A percentile compares a stretch with the other conserved stretches of the same genome.
phyloP scores from a whole-genome alignment of 2,113 vertebrate genomes.

The Coturnix japonica region DNA sequence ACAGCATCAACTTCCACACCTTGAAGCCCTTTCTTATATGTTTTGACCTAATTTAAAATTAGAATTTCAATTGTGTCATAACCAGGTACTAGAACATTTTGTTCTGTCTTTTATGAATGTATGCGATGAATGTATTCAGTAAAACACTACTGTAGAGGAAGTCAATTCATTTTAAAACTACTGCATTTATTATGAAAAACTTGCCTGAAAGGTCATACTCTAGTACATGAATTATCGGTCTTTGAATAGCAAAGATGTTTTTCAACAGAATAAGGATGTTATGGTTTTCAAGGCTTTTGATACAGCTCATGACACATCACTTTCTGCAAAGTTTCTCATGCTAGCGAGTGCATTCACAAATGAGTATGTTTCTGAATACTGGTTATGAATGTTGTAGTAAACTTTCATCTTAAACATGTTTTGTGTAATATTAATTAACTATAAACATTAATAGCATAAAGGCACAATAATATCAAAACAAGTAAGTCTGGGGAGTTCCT shows the following conservation, averaged over 20 bases:
- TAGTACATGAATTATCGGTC: neutral
- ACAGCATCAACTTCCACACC: neutral
- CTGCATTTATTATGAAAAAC: constrained; percentile 4
- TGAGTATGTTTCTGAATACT: neutral
- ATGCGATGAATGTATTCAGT: neutral
- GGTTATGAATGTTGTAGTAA: neutral
- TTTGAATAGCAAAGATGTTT: neutral
- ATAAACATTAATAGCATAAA: neutral
- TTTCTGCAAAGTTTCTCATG: neutral
- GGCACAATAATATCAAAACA: neutral
- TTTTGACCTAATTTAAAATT: constrained; percentile 43
- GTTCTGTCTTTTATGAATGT: constrained; percentile 12
- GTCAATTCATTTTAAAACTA: neutral
- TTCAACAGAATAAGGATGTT: neutral
- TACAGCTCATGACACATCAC: neutral
- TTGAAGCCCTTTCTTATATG: neutral
- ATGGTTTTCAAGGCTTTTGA: neutral
- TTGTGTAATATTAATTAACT: neutral
- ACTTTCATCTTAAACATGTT: neutral
- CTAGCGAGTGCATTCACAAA: neutral
- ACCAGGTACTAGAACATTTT: constrained; percentile 33
- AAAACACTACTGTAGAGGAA: neutral
- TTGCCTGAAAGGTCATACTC: neutral
- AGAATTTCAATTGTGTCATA: constrained; percentile 13
- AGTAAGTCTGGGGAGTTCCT: neutral